Conservation (phyloP, 1,140 invertebrate species). For the Nephotettix cincticeps region DNA sequence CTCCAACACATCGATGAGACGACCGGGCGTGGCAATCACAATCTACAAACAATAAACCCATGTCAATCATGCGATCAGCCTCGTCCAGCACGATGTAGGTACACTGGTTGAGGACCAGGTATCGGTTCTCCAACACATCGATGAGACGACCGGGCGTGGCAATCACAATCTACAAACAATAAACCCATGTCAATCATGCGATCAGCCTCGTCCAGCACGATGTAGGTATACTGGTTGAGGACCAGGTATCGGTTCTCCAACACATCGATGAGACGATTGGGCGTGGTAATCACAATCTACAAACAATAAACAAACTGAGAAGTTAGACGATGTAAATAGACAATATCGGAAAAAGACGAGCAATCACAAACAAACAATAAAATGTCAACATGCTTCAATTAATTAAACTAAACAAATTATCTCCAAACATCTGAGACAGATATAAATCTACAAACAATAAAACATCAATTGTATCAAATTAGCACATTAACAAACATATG, state of each 20-base stretch:
- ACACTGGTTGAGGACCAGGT: slow-evolving; percentile 94
- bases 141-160: slow-evolving; percentile 99
- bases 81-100: slow-evolving; percentile 92
- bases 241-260: slow-evolving; percentile 98
- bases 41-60: slow-evolving; percentile 97
- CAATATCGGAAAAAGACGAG: too few relatives aligned
- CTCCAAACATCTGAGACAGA: too few relatives aligned
- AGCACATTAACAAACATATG: too few relatives aligned
- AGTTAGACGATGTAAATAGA: too few relatives aligned
- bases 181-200: slow-evolving; percentile 99
- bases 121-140: slow-evolving; percentile 98
- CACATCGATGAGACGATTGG: slow-evolving; percentile 98
- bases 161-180: slow-evolving; percentile 95
- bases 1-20: slow-evolving; percentile 98
- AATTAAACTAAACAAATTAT: too few relatives aligned
- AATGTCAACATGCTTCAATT: too few relatives aligned
- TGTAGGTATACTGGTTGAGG: slow-evolving; percentile 92
- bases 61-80: slow-evolving; percentile 99
- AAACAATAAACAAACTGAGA: too few relatives aligned
- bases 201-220: slow-evolving; percentile 94
- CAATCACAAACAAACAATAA: too few relatives aligned
- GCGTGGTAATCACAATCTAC: slow-evolving; percentile 98
- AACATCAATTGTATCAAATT: too few relatives aligned
- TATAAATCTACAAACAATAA: too few relatives aligned
- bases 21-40: slow-evolving; percentile 99